Conservation (phyloP, 2,888 invertebrate species). For the Parnassius mnemosyne region DNA sequence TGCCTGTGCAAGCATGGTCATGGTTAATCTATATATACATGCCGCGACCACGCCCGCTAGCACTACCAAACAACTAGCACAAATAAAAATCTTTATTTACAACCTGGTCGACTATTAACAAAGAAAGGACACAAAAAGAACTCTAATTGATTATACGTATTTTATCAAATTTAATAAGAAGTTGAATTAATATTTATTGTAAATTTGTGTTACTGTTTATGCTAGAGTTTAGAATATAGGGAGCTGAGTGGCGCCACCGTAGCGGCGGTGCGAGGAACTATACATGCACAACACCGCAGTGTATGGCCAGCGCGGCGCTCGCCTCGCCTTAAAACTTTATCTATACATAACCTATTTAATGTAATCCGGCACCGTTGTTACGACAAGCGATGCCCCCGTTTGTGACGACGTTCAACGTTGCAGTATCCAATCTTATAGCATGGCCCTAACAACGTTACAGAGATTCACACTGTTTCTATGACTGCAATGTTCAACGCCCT, state of each 20-base stretch:
- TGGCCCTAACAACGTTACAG: conserved; percentile 50
- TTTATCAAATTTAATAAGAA: conserved; percentile 59
- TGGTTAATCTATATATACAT: conserved; percentile 58
- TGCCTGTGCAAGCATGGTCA: conserved; percentile 59
- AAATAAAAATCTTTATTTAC: conserved; percentile 70
- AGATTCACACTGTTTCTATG: conserved; percentile 44
- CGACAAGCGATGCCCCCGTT: conserved; percentile 55
- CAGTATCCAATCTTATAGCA: conserved; percentile 41
- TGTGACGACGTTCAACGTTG: conserved; percentile 55
- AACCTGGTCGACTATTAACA: conserved; percentile 64
- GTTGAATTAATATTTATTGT: conserved; percentile 57
- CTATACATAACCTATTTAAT: conserved; percentile 68
- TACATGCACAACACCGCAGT: conserved; percentile 78
- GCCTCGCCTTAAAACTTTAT: conserved; percentile 73
- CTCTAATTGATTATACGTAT: conserved; percentile 57
- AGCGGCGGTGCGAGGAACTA: conserved; percentile 79
- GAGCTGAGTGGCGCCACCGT: conserved; percentile 74
- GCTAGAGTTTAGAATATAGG: conserved; percentile 79
- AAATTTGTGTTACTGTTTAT: conserved; percentile 74
- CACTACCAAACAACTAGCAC: conserved; percentile 71
- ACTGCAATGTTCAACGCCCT: conserved; percentile 51
- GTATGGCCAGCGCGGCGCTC: conserved; percentile 64
- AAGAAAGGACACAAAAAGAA: conserved; percentile 63
- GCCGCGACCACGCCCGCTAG: conserved; percentile 47
- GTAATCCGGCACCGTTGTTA: conserved; percentile 72